Percentiles rank a stretch among this genome's conserved stretches.
Evolutionary conservation across 2,888 invertebrate genomes (phyloP).

Genomic region (Globia sparganii): DNA sequence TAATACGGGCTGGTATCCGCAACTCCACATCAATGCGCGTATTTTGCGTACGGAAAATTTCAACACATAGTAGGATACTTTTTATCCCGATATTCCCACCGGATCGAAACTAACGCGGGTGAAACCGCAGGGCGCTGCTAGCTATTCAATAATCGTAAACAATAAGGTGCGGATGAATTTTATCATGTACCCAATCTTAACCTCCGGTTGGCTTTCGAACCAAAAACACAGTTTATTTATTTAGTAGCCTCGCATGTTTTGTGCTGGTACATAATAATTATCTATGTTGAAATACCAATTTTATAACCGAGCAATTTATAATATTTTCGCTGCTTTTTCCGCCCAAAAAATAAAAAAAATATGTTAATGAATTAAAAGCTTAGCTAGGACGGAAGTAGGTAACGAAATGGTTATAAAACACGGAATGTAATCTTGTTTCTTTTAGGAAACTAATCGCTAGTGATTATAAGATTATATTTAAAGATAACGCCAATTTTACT

Average conservation of each 20-base stretch:
- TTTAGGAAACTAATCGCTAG: constrained; percentile 23
- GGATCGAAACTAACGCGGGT: too few species aligned
- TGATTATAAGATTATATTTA: constrained; percentile 7
- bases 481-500: background rate
- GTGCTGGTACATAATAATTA: background rate
- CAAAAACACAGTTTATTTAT: background rate
- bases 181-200: background rate
- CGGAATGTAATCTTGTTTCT: constrained; percentile 20
- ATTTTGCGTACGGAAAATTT: too few species aligned
- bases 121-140: too few species aligned
- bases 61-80: too few species aligned
- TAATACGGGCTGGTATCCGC: too few species aligned
- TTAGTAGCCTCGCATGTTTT: background rate
- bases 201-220: background rate
- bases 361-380: background rate
- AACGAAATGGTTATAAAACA: constrained; percentile 5
- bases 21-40: too few species aligned
- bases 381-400: background rate
- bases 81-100: too few species aligned
- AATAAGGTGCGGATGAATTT: too few species aligned
- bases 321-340: background rate
- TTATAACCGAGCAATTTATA: background rate
- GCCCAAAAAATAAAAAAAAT: background rate
- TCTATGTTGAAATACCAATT: background rate
- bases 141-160: too few species aligned